phyloP scores from a whole-genome alignment of 2,113 vertebrate genomes.

The Laticauda laticaudata region DNA sequence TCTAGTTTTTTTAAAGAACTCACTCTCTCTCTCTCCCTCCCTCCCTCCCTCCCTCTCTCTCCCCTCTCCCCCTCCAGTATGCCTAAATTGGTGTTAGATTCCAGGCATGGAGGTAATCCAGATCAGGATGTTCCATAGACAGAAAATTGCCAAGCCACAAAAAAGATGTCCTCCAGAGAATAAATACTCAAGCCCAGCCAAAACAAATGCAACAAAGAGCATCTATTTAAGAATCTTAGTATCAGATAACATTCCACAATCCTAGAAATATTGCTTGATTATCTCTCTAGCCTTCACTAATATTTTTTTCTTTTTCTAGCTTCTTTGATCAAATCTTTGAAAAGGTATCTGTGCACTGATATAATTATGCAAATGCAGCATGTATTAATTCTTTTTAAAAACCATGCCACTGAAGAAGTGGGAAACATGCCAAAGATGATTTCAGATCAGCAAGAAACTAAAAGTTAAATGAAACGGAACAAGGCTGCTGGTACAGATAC shows the following conservation, averaged over 20 bases:
- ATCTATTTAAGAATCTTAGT: not conserved
- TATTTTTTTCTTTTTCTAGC: not conserved
- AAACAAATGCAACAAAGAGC: not conserved
- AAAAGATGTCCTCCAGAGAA: not conserved
- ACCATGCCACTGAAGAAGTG: not conserved
- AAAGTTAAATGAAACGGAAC: not conserved
- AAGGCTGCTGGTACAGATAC: not conserved
- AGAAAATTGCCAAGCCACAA: not conserved
- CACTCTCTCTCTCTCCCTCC: no score
- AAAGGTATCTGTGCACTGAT: not conserved
- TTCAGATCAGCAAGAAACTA: not conserved
- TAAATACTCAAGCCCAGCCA: not conserved
- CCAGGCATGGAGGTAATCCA: not conserved
- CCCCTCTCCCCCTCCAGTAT: not conserved
- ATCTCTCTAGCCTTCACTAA: not conserved
- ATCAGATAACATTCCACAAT: not conserved
- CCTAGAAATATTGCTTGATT: not conserved
- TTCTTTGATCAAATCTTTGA: not conserved
- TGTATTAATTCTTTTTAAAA: not conserved
- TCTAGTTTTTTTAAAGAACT: not conserved
- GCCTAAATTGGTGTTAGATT: not conserved
- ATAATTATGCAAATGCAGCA: not conserved
- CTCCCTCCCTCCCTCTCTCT: not conserved
- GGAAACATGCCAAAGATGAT: conserved; percentile 1
- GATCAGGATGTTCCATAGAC: not conserved